phyloP scores from a whole-genome alignment of 2,888 invertebrate species.

The Plagodis pulveraria region DNA sequence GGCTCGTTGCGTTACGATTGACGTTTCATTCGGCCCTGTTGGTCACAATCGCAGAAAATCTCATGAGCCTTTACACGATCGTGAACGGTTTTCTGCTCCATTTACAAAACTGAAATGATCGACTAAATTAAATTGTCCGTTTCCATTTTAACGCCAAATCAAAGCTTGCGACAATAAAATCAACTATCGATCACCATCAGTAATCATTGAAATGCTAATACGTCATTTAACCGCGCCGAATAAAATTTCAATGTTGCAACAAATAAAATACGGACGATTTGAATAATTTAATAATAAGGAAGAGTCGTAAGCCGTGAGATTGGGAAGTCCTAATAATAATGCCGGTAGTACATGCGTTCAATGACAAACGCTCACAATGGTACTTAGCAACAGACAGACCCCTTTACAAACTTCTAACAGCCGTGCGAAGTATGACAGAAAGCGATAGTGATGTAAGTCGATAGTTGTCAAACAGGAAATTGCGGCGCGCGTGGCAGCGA shows the following conservation, averaged over 20 bases:
- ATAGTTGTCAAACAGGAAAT: constrained; percentile 84
- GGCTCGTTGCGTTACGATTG: constrained; percentile 61
- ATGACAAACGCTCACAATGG: constrained; percentile 67
- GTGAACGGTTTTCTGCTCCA: constrained; percentile 75
- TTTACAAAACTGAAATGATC: constrained; percentile 73
- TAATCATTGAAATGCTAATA: constrained; percentile 54
- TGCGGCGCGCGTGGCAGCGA: constrained; percentile 74
- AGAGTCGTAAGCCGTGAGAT: constrained; percentile 60
- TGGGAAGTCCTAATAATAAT: constrained; percentile 72
- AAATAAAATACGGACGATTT: constrained; percentile 50
- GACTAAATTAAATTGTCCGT: constrained; percentile 70
- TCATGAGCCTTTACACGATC: constrained; percentile 64
- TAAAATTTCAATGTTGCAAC: constrained; percentile 50
- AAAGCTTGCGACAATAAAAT: constrained; percentile 32
- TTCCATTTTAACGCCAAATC: constrained; percentile 58
- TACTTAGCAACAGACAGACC: constrained; percentile 79
- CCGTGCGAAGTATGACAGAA: constrained; percentile 77
- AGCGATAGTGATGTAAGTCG: constrained; percentile 83
- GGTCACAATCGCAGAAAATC: constrained; percentile 70
- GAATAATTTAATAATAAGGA: constrained; percentile 71
- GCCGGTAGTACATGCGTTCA: constrained; percentile 69
- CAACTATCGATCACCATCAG: constrained; percentile 52
- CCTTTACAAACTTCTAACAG: constrained; percentile 79
- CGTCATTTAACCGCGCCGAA: constrained; percentile 51
- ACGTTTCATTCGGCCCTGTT: constrained; percentile 54